Conservation (phyloP, 1,140 invertebrate genomes). For the Trypoxylus dichotomus region DNA sequence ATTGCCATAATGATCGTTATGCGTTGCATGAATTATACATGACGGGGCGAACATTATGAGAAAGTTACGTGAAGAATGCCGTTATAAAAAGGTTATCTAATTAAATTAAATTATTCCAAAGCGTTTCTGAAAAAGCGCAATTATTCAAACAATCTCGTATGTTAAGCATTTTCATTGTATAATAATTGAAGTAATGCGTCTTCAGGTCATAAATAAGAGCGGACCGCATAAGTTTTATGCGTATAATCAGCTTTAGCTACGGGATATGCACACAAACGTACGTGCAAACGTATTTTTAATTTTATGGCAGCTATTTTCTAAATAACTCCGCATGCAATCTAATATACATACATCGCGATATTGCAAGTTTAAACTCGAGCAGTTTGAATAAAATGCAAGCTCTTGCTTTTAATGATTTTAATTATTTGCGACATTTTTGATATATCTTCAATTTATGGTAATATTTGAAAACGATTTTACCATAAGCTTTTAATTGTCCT, state of each 20-base stretch:
- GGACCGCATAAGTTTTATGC: neutral
- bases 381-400: neutral
- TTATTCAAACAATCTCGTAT: constrained; percentile 16
- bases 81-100: constrained; percentile 9
- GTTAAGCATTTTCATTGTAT: constrained; percentile 10
- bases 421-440: no score
- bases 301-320: neutral
- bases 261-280: neutral
- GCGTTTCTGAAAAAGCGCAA: neutral
- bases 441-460: no score
- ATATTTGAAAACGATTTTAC: no score
- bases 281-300: constrained; percentile 3
- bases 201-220: neutral
- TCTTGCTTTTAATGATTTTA: no score
- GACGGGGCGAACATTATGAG: neutral
- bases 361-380: neutral
- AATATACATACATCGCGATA: neutral
- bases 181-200: constrained; percentile 12
- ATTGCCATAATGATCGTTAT: no score
- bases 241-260: no score
- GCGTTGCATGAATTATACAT: neutral
- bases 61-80: constrained; percentile 4
- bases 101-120: constrained; percentile 1
- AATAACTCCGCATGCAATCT: neutral
- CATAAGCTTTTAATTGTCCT: no score